Evolutionary conservation across 1,140 invertebrate species (phyloP), one percentile per base, ranked within the genome.

Genomic region (Aphaenogaster floridana): DNA sequence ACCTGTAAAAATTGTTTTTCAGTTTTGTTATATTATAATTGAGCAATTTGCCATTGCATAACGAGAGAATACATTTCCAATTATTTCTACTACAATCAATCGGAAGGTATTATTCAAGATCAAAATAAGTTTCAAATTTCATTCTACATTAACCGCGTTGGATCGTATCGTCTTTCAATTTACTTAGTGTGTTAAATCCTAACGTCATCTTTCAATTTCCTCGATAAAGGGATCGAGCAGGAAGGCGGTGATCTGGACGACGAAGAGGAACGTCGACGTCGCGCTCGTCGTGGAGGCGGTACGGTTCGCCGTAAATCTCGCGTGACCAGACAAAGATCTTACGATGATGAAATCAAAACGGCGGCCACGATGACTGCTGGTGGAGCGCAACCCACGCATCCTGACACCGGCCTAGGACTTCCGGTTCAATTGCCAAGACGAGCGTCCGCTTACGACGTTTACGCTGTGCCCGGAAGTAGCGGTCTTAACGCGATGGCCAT

Each of bases 371-470:
- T 91, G 86, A 57, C 83, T 45, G 59, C 84, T 90, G 57, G 92
- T 87, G 54, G 95, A 59, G 88, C 91, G 13, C 94, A 94, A 17
- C 79, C 91, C 78, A 92, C 92, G 81, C 94, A 93, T 68, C 95
- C 80, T 21, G 96, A 96, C 11, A 91, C 94, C 6, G 96, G 96
- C 4, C 95, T 97, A 3, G 96, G 96, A 9, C 96, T 97, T 81
- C 97, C 97, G 28, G 96, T 96, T 2, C 96, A 97, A 8, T 96
- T 97, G 94, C 97, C 97, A 8, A 96, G 97, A 92, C 96, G 97
- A 91, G 97, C 97, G 59, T 98, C 97, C 17, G 97, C 97, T 36
- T 98, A 98, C 88, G 97, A 98, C 90, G 97, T 98, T 13, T 98
- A 97, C 90, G 96, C 93, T 4, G 61, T 93, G 6, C 93, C 94